Conservation (phyloP, 2,113 vertebrate genomes). For the pig (Sus scrofa) region DNA sequence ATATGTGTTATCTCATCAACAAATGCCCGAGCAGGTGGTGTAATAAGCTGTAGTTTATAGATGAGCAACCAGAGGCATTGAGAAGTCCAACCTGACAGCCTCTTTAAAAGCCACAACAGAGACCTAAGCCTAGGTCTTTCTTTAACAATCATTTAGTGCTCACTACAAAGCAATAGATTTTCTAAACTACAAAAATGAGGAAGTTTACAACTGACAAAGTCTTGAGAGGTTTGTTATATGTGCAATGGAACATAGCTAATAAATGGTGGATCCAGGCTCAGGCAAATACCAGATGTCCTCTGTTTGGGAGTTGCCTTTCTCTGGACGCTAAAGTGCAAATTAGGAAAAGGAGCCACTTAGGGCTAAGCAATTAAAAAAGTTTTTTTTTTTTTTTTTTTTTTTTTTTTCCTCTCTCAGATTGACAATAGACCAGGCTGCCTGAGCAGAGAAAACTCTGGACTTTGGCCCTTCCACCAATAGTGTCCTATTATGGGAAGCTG, state of each 20-base stretch:
- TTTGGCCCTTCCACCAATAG: not conserved
- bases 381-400: too few relatives aligned
- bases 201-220: not conserved
- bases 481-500: fast-evolving
- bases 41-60: not conserved
- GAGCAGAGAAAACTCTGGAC: not conserved
- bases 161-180: too few relatives aligned
- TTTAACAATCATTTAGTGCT: not conserved
- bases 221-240: not conserved
- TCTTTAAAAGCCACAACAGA: not conserved
- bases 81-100: not conserved
- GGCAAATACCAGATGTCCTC: not conserved
- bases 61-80: not conserved
- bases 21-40: not conserved
- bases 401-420: not conserved
- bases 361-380: not conserved
- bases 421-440: not conserved
- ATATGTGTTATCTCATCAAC: not conserved
- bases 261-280: not conserved
- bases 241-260: not conserved
- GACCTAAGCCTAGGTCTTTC: not conserved
- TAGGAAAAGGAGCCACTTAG: not conserved
- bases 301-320: too few relatives aligned
- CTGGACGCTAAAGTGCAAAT: not conserved
- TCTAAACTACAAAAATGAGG: not conserved